Percentiles rank a stretch among this genome's conserved stretches.
Evolutionary conservation across 2,888 invertebrate genomes (phyloP).

Genomic region (Heliconius ismenius): DNA sequence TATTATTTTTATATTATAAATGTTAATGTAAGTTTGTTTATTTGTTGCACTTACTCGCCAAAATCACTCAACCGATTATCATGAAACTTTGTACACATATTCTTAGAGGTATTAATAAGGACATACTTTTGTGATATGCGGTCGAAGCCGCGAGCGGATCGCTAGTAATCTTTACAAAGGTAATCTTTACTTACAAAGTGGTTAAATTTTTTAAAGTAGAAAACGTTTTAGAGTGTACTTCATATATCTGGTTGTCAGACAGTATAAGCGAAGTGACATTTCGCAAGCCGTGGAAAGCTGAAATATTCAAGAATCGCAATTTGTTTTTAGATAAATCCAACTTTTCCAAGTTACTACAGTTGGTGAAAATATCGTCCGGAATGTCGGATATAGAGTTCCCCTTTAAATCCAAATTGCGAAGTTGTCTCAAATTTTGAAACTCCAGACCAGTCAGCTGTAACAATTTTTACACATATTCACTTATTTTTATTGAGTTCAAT

Average conservation of each 20-base stretch:
- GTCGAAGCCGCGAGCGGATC: too few relatives aligned
- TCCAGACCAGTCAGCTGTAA: slow-evolving; percentile 81
- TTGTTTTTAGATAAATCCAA: slow-evolving; percentile 86
- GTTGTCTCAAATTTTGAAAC: slow-evolving; percentile 76
- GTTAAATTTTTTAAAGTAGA: slow-evolving; percentile 84
- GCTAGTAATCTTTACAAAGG: neutral
- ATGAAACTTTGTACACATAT: too few relatives aligned
- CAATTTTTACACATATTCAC: neutral
- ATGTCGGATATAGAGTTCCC: slow-evolving; percentile 83
- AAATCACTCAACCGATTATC: too few relatives aligned
- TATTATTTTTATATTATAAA: too few relatives aligned
- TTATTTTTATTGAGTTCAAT: too few relatives aligned
- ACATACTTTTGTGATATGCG: too few relatives aligned
- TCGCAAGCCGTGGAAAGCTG: slow-evolving; percentile 83
- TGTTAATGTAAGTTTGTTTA: too few relatives aligned
- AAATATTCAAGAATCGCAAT: slow-evolving; percentile 83
- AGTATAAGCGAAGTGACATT: slow-evolving; percentile 86
- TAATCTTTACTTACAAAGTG: slow-evolving; percentile 83
- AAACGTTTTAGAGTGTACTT: slow-evolving; percentile 84
- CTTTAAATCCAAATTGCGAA: slow-evolving; percentile 86
- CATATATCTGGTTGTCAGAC: slow-evolving; percentile 86
- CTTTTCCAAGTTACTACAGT: slow-evolving; percentile 83
- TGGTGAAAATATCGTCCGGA: slow-evolving; percentile 82
- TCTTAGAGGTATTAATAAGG: too few relatives aligned
- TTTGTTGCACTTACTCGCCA: too few relatives aligned